phyloP scores from a whole-genome alignment of 2,113 vertebrate species.

The Albula glossodonta region DNA sequence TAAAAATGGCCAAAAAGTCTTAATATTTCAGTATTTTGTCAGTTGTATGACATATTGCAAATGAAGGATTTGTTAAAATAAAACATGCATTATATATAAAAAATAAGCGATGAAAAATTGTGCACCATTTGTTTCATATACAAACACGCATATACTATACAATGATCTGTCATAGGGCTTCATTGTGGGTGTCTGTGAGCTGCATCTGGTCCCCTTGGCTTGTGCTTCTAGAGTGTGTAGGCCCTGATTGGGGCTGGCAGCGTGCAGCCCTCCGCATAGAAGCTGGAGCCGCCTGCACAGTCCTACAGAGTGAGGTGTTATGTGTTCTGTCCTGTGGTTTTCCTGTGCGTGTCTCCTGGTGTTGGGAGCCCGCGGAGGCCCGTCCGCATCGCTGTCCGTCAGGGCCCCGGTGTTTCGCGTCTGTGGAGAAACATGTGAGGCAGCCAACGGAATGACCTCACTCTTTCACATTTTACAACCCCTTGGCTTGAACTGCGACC shows the following conservation, averaged over 20 bases:
- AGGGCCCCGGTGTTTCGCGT: not conserved
- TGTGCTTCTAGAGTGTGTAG: no score
- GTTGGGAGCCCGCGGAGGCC: no score
- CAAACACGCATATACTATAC: no score
- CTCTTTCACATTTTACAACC: conserved; percentile 37
- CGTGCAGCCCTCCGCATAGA: not conserved
- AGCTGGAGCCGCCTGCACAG: not conserved
- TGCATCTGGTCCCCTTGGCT: no score
- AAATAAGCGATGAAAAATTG: no score
- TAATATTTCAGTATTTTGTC: not conserved
- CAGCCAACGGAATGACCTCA: conserved; percentile 44
- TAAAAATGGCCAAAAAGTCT: not conserved
- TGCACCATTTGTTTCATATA: no score
- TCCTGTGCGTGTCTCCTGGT: not conserved
- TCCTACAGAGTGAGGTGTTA: not conserved
- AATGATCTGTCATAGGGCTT: no score
- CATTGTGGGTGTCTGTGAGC: no score
- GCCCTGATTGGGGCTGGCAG: no score
- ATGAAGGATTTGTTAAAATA: no score
- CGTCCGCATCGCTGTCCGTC: not conserved
- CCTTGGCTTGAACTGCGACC: not conserved
- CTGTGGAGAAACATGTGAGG: not conserved
- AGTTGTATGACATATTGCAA: no score
- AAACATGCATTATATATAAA: no score
- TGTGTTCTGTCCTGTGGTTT: not conserved